phyloP scores from a whole-genome alignment of 2,113 vertebrate species.

The Alectura lathami region DNA sequence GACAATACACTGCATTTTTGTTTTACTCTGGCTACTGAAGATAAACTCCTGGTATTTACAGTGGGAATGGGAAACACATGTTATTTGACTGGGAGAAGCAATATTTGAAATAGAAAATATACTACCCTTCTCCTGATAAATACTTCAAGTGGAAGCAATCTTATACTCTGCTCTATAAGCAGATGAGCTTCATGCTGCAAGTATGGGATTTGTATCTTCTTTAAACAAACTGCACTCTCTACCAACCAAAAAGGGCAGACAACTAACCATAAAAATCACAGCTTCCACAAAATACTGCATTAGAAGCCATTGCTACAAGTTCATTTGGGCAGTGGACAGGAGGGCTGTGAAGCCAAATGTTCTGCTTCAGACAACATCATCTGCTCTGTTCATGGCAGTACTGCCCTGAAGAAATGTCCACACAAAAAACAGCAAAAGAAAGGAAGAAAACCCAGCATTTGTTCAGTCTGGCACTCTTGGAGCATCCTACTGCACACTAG shows the following conservation, averaged over 20 bases:
- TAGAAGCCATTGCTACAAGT: background rate
- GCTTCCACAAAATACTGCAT: background rate
- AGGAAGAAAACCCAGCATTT: background rate
- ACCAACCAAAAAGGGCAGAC: background rate
- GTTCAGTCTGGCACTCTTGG: background rate
- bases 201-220: background rate
- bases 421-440: background rate
- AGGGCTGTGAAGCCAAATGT: background rate
- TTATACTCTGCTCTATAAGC: background rate
- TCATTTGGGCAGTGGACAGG: background rate
- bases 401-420: background rate
- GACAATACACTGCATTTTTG: background rate
- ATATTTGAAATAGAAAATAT: background rate
- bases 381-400: background rate
- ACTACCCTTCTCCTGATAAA: background rate
- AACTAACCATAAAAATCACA: background rate
- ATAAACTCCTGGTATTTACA: background rate
- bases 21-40: background rate
- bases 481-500: background rate
- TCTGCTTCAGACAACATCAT: background rate
- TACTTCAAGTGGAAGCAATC: no score
- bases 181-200: background rate
- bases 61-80: background rate
- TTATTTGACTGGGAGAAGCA: background rate
- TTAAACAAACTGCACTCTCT: background rate